Evolutionary conservation across 2,797 vertebrate genomes (phyloP), one percentile per base, ranked within the genome.

Genomic region (Rhinophrynus dorsalis): DNA sequence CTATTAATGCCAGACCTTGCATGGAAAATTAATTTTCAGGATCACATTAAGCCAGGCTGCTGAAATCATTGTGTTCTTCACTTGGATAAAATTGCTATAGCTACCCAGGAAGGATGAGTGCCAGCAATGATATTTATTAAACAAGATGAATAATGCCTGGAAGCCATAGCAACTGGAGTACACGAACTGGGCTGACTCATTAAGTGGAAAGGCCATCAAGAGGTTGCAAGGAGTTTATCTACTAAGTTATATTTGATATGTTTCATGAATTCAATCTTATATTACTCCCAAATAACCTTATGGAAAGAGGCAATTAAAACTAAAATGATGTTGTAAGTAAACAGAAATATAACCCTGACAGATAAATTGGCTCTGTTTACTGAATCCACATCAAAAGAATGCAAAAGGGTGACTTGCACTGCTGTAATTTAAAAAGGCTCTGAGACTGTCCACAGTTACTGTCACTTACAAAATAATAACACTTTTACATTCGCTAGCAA

Each of bases 11-110:
- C 66, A 82, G 74, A 81, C 76, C 74, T 78, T 84, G 79, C 74
- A 81, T 75, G 75, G 77, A 77, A 89, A 88, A 89, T 85, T 90
- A 86, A 90, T 88, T 89, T 84, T 82, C 78, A 84, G 65, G 70
- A 84, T 85, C 75, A 82, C 62, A 85, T 85, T 84, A 84, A 83
- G 74, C 83, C 67, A 82, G 69, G 55, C 76, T 80, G 69, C 75
- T 79, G 66, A 81, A 83, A 84, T 78, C 80, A 80, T 84, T 80
- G 77, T 77, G 79, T 74, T 52, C 67, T 84, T 79, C 77, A 76
- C 80, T 81, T 79, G 74, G 68, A 77, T 80, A 79, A 87, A 84
- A 85, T 83, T 83, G 64, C 74, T 68, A 55, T 74, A 79, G 75
- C 77, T 83, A n/a, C n/a, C 69, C 78, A 78, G 77, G 74, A 80